Conservation (phyloP, 2,888 invertebrate species). For the Leucoma salicis region DNA sequence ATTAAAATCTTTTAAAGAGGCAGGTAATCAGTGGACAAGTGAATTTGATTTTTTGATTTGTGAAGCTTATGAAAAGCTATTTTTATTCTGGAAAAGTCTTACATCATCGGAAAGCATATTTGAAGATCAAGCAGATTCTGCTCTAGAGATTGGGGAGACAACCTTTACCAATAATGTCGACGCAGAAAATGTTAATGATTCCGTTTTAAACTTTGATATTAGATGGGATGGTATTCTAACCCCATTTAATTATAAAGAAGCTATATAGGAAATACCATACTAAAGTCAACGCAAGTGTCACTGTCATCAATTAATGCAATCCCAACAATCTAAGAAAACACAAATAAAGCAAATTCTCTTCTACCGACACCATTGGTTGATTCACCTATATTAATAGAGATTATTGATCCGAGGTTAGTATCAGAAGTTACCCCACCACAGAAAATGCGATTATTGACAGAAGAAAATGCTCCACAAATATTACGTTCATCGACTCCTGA, state of each 20-base stretch:
- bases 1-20: conserved; percentile 16
- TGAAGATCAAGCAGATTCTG: conserved; percentile 14
- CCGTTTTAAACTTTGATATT: conserved; percentile 13
- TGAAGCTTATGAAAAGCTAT: conserved; percentile 9
- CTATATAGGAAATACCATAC: conserved; percentile 10
- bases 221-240: conserved; percentile 16
- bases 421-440: conserved; percentile 3
- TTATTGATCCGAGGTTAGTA: conserved; percentile 2
- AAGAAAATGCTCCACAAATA: conserved; percentile 2
- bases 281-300: conserved; percentile 6
- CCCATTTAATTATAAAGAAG: conserved; percentile 8
- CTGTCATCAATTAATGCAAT: conserved; percentile 4
- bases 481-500: conserved; percentile 7
- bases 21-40: conserved; percentile 3
- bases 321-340: conserved; percentile 14
- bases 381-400: conserved; percentile 4
- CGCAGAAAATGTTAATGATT: conserved; percentile 14
- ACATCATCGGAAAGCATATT: conserved; percentile 14
- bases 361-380: conserved; percentile 6
- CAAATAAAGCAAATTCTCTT: background rate
- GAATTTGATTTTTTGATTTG: too few relatives aligned
- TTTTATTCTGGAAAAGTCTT: conserved; percentile 12
- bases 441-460: conserved; percentile 7
- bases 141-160: conserved; percentile 16
- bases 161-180: conserved; percentile 14